A percentile compares a stretch with the other conserved stretches of the same genome.
phyloP scores from a whole-genome alignment of 2,797 vertebrate genomes.

The Epinephelus coioides region DNA sequence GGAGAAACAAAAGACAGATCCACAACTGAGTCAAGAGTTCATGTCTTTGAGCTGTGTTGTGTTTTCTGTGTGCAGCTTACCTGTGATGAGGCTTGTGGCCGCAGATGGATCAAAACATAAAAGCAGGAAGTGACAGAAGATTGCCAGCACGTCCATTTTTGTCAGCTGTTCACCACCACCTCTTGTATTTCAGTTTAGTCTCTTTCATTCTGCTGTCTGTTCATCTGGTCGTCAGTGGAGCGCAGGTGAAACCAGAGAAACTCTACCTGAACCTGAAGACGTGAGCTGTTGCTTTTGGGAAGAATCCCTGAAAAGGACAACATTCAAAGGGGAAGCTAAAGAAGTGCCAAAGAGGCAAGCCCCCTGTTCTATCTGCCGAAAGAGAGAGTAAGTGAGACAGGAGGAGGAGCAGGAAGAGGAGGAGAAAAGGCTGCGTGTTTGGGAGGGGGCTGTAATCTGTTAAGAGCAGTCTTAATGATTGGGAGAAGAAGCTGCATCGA shows the following conservation, averaged over 20 bases:
- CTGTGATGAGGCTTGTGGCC: constrained; percentile 79
- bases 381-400: constrained; percentile 50
- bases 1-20: constrained; percentile 48
- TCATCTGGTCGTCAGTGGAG: constrained; percentile 22
- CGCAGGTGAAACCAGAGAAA: constrained; percentile 4
- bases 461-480: constrained; percentile 86
- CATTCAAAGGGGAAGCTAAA: constrained; percentile 30
- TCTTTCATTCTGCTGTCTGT: constrained; percentile 55
- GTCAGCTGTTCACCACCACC: constrained; percentile 28
- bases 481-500: constrained; percentile 82
- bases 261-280: background rate
- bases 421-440: constrained; percentile 62
- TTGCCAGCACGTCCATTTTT: constrained; percentile 70
- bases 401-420: constrained; percentile 63
- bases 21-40: constrained; percentile 33
- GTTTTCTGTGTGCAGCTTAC: constrained; percentile 56
- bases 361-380: constrained; percentile 40
- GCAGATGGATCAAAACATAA: constrained; percentile 65
- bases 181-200: constrained; percentile 33
- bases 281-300: background rate
- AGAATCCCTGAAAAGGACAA: constrained; percentile 14
- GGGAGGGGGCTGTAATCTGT: constrained; percentile 84
- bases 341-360: constrained; percentile 17
- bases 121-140: constrained; percentile 67
- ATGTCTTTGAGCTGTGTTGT: constrained; percentile 10